A percentile compares a stretch with the other conserved stretches of the same genome.
Evolutionary conservation across 2,797 vertebrate genomes (phyloP).

Genomic region (Notolepis coatsorum): DNA sequence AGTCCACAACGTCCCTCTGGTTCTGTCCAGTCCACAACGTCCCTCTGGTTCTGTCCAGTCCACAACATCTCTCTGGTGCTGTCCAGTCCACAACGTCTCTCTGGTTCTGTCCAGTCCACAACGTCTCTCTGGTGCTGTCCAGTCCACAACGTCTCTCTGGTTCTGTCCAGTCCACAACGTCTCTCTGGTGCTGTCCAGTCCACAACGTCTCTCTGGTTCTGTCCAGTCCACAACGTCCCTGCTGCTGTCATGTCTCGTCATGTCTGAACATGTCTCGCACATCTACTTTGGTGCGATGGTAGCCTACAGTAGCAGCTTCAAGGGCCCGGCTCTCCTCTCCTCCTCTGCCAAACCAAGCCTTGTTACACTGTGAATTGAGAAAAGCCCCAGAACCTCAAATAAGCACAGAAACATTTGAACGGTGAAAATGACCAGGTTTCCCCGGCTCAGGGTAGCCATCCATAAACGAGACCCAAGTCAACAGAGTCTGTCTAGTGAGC

Average conservation of each 20-base stretch:
- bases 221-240: conserved; percentile 5
- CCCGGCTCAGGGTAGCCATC: conserved; percentile 46
- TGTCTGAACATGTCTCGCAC: too few relatives aligned
- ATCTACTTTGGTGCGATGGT: conserved; percentile 21
- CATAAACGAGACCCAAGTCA: conserved; percentile 54
- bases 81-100: too few relatives aligned
- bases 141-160: too few relatives aligned
- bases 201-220: too few relatives aligned
- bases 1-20: conserved; percentile 8
- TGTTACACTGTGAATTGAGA: conserved; percentile 57
- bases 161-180: not conserved
- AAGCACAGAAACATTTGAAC: conserved; percentile 62
- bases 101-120: conserved; percentile 8
- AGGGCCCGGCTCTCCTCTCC: conserved; percentile 35
- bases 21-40: conserved; percentile 1
- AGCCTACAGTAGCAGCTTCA: conserved; percentile 42
- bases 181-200: conserved; percentile 2
- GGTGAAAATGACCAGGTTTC: conserved; percentile 65
- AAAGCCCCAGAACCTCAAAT: conserved; percentile 37
- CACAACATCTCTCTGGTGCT: not conserved
- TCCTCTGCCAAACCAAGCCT: conserved; percentile 59
- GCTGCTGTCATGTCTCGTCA: too few relatives aligned
- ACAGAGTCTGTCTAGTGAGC: conserved; percentile 30
- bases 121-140: not conserved
- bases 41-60: conserved; percentile 17